These are phyloP conservation scores for Triplophysa dalaica DNA, from an alignment of 2,113 vertebrate species.

Conservation along the genomic window DNA sequence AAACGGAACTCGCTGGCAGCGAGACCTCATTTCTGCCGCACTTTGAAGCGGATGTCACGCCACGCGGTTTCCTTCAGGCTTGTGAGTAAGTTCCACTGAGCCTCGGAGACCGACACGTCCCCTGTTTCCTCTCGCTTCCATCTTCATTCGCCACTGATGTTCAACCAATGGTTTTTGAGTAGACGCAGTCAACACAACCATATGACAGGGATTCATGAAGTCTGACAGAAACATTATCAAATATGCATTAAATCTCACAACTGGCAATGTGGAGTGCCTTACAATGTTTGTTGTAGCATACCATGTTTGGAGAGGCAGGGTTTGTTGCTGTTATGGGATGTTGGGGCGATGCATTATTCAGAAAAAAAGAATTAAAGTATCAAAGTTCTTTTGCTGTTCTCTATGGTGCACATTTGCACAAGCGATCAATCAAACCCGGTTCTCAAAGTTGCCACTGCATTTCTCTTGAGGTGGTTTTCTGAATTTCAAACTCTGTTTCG, in stretches of 20 bases:
- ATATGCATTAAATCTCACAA: constrained; percentile 66
- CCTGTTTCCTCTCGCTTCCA: constrained; percentile 43
- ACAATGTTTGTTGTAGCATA: constrained; percentile 65
- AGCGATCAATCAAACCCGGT: neutral
- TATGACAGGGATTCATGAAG: constrained; percentile 56
- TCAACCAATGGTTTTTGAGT: constrained; percentile 26
- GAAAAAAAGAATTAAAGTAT: neutral
- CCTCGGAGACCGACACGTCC: constrained; percentile 55
- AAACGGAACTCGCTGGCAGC: neutral
- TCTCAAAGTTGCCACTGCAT: neutral
- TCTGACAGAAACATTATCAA: constrained; percentile 67
- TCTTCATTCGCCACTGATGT: neutral
- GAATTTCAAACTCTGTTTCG: constrained; percentile 1
- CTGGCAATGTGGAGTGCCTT: constrained; percentile 64
- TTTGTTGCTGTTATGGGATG: constrained; percentile 52
- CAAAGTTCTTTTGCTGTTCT: constrained; percentile 1
- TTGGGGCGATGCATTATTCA: constrained; percentile 58
- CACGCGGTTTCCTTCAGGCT: constrained; percentile 52
- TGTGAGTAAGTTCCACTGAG: constrained; percentile 52
- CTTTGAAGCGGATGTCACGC: constrained; percentile 33
- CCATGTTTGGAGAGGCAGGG: constrained; percentile 64
- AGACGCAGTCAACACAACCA: constrained; percentile 20
- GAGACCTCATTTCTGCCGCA: constrained; percentile 19
- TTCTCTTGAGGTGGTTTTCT: neutral
- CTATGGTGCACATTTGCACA: neutral